phyloP scores from a whole-genome alignment of 2,113 vertebrate species.

The Anarhynchus alexandrinus region DNA sequence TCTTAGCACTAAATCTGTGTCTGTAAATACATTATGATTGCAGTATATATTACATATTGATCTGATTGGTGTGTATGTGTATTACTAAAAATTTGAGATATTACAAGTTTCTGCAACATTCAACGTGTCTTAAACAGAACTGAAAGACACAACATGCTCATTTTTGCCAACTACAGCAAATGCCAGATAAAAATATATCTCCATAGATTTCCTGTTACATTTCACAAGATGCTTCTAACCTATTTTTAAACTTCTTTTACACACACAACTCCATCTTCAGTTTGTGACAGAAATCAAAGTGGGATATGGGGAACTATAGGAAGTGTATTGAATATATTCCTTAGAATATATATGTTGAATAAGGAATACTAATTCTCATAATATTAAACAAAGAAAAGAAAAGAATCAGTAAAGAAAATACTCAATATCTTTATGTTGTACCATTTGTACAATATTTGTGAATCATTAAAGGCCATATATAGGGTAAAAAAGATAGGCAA shows the following conservation, averaged over 20 bases:
- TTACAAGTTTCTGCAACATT: background rate
- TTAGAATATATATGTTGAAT: background rate
- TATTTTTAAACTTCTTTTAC: conserved; percentile 37
- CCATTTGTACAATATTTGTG: background rate
- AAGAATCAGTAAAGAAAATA: background rate
- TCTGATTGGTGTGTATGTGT: background rate
- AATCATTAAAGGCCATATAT: background rate
- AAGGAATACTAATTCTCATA: background rate
- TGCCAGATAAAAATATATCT: conserved; percentile 10
- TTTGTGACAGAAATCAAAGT: background rate
- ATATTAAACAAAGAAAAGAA: background rate
- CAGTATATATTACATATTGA: background rate
- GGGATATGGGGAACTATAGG: background rate
- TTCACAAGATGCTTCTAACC: background rate
- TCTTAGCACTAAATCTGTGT: background rate
- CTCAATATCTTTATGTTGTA: background rate
- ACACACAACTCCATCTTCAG: background rate
- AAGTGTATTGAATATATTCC: background rate
- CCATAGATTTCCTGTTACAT: background rate
- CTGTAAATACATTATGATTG: background rate
- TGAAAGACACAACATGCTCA: conserved; percentile 9
- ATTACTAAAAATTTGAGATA: background rate
- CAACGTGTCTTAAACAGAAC: background rate
- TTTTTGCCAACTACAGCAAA: conserved; percentile 2
- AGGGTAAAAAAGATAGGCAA: background rate